Evolutionary conservation across 2,888 invertebrate genomes (phyloP), one percentile per base, ranked within the genome.

Genomic region (Arctia plantaginis): DNA sequence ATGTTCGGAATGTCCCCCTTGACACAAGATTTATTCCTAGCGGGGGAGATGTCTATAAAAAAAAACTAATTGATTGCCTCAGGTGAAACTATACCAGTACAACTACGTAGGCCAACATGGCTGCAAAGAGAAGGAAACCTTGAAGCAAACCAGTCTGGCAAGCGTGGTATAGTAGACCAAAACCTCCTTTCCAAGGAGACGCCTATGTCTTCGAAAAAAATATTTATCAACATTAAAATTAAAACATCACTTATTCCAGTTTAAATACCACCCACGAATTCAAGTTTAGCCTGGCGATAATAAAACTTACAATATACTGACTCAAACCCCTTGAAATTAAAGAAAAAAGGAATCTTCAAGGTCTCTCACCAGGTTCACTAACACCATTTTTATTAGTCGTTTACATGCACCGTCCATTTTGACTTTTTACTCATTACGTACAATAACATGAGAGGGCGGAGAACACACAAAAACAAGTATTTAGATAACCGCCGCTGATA

Each of bases 391-490:
- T 78, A 80, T 81, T 74, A 84, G 69, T 66, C 75, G 81, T 84
- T 83, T 85, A 85, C 78, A 74, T 76, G 85, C 70, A 71, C 76
- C 73, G 71, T 78, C 73, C 78, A 78, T 80, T 81, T 80, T 70
- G 76, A 78, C 76, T 81, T 83, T 84, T 85, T 85, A 81, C 77
- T 82, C 81, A 82, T 84, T 83, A 83, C 74, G 66, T 75, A 75
- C 76, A 76, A 77, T 73, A 79, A 75, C 62, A 72, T 74, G 65
- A 70, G 83, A 73, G 73, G 78, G 64, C 59, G 78, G 73, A 73
- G 75, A 44, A 80, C 80, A 82, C 82, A 35, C 47, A 41, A 66
- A 72, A 66, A 72, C 72, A 20, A 35, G 71, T 71, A 71, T 71
- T 71, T 71, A 71, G 71, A 71, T 71, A 47, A 55, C 66, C 8